Evolutionary conservation across 1,140 invertebrate species (phyloP), one percentile per base, ranked within the genome.

Genomic region (Solen grandis): DNA sequence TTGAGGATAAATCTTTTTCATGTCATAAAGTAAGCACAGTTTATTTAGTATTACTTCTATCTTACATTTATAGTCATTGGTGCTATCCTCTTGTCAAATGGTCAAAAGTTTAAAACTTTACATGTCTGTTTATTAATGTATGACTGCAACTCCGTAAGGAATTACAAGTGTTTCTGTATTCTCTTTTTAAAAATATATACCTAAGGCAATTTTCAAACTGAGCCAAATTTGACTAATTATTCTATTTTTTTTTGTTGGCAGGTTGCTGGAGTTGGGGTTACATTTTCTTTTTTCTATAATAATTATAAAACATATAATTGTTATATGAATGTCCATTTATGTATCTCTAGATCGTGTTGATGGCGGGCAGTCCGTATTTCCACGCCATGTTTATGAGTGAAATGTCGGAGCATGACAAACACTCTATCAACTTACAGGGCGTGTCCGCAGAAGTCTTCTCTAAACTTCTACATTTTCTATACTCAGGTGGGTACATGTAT

Each of bases 391-490:
- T 91, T 63, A 59, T 79, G 10, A 85, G 82, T 50, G 82, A 85
- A 8, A 84, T 91, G 87, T 65, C 73, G 16, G 90, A 91, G 66
- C 78, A 82, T 86, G 94, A 96, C 82, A 95, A 96, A 87, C 79
- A 86, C 5, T 35, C 81, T 54, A 95, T 98, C 19, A 94, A 96
- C 85, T 93, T 98, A 65, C 96, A 96, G 85, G 95, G 95, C 54
- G 94, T 98, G 35, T 94, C 95, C 73, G 93, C 95, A 72, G 92
- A 95, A 59, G 96, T 96, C 81, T 93, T 98, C 74, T 94, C 95
- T 63, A 93, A 94, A 78, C 93, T 98, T 0, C 93, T 98, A 55
- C 95, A 97, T 86, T 98, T 98, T 91, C 96, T 98, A 88, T 98
- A 98, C 88, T 96, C 96, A 88, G 97, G 97, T 94, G 92, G 93